These are phyloP conservation scores for Vulpes lagopus DNA, from an alignment of 2,113 vertebrate species.

Conservation along the genomic window DNA sequence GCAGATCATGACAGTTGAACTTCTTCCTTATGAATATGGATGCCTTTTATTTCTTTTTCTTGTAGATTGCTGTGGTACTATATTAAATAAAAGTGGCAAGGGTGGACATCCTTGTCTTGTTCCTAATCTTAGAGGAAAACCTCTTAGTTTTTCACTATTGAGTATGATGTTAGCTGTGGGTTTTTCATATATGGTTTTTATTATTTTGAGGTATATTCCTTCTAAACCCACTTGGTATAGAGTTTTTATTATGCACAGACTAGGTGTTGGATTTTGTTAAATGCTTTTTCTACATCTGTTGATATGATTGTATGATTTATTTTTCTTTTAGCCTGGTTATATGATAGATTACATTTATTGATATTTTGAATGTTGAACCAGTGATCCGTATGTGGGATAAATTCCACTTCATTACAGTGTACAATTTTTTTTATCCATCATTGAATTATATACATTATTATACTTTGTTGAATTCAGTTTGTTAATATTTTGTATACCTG, in stretches of 20 bases:
- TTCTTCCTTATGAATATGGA: not conserved
- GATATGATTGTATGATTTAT: not conserved
- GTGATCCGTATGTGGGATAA: not conserved
- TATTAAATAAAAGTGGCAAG: not conserved
- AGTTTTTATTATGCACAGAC: not conserved
- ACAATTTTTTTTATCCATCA: not conserved
- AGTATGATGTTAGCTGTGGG: not conserved
- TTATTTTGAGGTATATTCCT: not conserved
- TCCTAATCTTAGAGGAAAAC: not conserved
- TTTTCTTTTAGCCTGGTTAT: not conserved
- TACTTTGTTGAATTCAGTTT: not conserved
- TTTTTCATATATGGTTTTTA: not conserved
- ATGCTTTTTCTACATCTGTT: not conserved
- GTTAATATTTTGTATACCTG: not conserved
- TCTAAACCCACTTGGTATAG: not conserved
- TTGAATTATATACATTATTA: not conserved
- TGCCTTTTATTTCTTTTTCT: not conserved
- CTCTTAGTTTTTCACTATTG: not conserved
- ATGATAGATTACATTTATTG: not conserved
- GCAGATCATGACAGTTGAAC: not conserved
- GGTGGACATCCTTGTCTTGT: not conserved
- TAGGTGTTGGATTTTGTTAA: not conserved
- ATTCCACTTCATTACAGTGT: not conserved
- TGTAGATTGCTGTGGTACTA: not conserved
- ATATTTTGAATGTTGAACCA: not conserved